These are phyloP conservation scores for Myrmecobius fasciatus DNA, from an alignment of 2,113 vertebrate genomes.

Conservation along the genomic window DNA sequence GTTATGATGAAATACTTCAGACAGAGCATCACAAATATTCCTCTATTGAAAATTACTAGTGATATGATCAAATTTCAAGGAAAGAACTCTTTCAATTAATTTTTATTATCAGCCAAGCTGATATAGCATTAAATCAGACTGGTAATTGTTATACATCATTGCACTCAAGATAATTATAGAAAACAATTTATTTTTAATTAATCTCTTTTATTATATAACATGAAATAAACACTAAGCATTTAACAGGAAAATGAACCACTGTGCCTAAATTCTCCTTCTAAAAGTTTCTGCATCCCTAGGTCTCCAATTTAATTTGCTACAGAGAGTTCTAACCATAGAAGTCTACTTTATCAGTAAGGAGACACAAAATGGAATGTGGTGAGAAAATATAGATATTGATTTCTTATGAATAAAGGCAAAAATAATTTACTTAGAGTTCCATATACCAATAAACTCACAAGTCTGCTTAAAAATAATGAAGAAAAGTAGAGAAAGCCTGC, in stretches of 20 bases:
- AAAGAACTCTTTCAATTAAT: slow-evolving; percentile 27
- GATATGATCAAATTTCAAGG: not conserved
- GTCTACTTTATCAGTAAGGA: not conserved
- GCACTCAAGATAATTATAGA: slow-evolving; percentile 29
- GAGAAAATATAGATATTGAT: not conserved
- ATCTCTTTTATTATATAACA: not conserved
- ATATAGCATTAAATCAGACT: slow-evolving; percentile 3
- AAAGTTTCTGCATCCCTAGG: not conserved
- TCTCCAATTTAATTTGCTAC: not conserved
- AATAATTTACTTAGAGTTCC: not conserved
- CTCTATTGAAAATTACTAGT: slow-evolving; percentile 30
- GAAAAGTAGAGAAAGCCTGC: not conserved
- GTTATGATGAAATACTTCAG: slow-evolving; percentile 10
- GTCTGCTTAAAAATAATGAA: not conserved
- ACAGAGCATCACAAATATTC: slow-evolving; percentile 31
- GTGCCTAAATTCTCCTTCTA: slow-evolving; percentile 8
- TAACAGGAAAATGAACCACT: slow-evolving; percentile 18
- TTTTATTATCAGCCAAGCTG: slow-evolving; percentile 1
- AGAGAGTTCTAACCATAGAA: not conserved
- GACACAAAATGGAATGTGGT: not conserved
- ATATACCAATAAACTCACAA: not conserved
- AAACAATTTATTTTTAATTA: slow-evolving; percentile 44
- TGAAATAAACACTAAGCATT: not conserved
- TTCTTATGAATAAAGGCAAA: not conserved
- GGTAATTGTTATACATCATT: slow-evolving; percentile 18